A percentile compares a stretch with the other conserved stretches of the same genome.
Conservation (phyloP, 2,797 vertebrate species). For the Mustela erminea region DNA sequence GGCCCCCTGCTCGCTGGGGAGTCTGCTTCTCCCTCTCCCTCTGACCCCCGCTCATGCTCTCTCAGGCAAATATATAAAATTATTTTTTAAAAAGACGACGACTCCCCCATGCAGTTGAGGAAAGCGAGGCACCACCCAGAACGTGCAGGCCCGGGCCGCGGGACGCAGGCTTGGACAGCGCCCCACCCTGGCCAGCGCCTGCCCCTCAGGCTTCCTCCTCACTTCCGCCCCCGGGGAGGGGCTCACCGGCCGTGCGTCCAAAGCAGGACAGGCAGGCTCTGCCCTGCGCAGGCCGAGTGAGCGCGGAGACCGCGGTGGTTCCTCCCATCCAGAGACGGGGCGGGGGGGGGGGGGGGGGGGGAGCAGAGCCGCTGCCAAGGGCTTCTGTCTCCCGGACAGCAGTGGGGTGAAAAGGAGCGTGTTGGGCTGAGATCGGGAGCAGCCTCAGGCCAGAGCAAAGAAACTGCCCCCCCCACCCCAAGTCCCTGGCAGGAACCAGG, state of each 20-base stretch:
- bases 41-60: background rate
- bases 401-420: background rate
- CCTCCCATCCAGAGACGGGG: background rate
- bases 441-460: background rate
- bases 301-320: rapidly evolving
- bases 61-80: background rate
- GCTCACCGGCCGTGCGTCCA: rapidly evolving
- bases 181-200: background rate
- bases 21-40: background rate
- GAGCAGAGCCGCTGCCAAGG: background rate
- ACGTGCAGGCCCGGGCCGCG: rapidly evolving
- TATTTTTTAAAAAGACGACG: background rate
- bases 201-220: no score
- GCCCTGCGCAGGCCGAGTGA: background rate
- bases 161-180: rapidly evolving
- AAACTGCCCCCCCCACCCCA: background rate
- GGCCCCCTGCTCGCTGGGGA: background rate
- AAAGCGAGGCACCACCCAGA: background rate
- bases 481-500: background rate
- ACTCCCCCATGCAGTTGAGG: background rate
- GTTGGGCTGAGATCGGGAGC: background rate
- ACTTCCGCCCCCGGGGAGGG: background rate
- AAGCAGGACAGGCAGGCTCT: background rate
- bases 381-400: background rate
- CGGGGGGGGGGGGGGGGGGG: rapidly evolving